A percentile compares a stretch with the other conserved stretches of the same genome.
Conservation (phyloP, 1,140 invertebrate genomes). For the Panagrolaimus sp. region DNA sequence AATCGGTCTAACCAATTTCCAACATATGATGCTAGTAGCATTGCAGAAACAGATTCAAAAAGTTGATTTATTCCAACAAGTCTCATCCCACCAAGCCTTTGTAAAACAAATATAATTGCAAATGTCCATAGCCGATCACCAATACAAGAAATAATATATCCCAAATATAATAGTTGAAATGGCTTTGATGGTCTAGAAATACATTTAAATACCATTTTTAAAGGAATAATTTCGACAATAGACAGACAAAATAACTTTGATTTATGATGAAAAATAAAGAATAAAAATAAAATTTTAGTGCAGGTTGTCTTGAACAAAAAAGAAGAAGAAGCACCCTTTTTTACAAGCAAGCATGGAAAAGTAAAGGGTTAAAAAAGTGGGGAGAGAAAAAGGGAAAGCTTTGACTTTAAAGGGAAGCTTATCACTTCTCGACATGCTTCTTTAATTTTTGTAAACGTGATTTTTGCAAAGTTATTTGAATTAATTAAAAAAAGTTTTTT, state of each 20-base stretch:
- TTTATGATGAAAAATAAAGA: neutral
- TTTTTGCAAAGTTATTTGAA: too few species aligned
- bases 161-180: constrained; percentile 23
- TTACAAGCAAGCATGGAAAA: too few species aligned
- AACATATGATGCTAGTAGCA: constrained; percentile 21
- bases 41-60: constrained; percentile 24
- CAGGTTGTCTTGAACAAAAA: too few species aligned
- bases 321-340: too few species aligned
- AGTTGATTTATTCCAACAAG: constrained; percentile 30
- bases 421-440: too few species aligned
- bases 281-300: neutral
- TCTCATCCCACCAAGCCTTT: constrained; percentile 28
- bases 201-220: constrained; percentile 10
- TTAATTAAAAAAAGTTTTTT: too few species aligned
- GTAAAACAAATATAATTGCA: constrained; percentile 26
- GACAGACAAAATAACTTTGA: neutral
- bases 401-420: too few species aligned
- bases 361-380: too few species aligned
- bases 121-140: constrained; percentile 32
- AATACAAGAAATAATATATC: constrained; percentile 28
- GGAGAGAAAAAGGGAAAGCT: too few species aligned
- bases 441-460: too few species aligned
- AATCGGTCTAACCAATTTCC: constrained; percentile 32
- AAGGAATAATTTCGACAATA: neutral
- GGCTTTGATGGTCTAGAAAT: constrained; percentile 21